Conservation (phyloP, 2,888 invertebrate species). For the Nemurella pictetii region DNA sequence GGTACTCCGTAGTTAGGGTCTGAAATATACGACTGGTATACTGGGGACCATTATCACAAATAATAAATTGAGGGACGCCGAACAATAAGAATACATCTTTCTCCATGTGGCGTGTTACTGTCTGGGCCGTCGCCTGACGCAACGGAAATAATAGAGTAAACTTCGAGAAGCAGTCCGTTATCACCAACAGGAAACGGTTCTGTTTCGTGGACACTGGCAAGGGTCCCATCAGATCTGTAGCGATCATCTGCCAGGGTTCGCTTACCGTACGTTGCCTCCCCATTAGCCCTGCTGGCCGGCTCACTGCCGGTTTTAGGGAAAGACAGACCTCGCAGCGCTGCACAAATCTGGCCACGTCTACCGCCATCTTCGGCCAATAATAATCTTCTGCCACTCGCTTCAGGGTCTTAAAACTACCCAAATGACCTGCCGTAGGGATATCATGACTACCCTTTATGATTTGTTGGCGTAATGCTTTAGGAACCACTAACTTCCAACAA, state of each 20-base stretch:
- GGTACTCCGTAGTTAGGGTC: too few relatives aligned
- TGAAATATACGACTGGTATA: too few relatives aligned
- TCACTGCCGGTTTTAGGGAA: constrained; percentile 42
- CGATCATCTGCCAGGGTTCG: constrained; percentile 42
- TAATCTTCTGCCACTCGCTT: constrained; percentile 39
- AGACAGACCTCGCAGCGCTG: constrained; percentile 43
- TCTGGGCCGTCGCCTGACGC: neutral
- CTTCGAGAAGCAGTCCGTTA: constrained; percentile 7
- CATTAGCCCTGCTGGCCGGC: constrained; percentile 43
- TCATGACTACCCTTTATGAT: constrained; percentile 44
- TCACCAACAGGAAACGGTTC: neutral
- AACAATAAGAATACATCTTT: too few relatives aligned
- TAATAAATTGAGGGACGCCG: too few relatives aligned
- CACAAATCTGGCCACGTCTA: constrained; percentile 44
- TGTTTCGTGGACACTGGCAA: constrained; percentile 37
- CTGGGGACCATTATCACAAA: too few relatives aligned
- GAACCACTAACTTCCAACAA: constrained; percentile 42
- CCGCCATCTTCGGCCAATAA: constrained; percentile 46
- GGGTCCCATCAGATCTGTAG: constrained; percentile 43
- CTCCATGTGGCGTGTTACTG: neutral
- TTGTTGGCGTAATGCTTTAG: constrained; percentile 33
- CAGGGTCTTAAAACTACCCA: constrained; percentile 44
- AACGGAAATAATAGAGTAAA: neutral
- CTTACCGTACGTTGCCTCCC: constrained; percentile 37
- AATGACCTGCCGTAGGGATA: constrained; percentile 44